Evolutionary conservation across 1,140 invertebrate species (phyloP).

Genomic region (Stegodyphus dumicola): DNA sequence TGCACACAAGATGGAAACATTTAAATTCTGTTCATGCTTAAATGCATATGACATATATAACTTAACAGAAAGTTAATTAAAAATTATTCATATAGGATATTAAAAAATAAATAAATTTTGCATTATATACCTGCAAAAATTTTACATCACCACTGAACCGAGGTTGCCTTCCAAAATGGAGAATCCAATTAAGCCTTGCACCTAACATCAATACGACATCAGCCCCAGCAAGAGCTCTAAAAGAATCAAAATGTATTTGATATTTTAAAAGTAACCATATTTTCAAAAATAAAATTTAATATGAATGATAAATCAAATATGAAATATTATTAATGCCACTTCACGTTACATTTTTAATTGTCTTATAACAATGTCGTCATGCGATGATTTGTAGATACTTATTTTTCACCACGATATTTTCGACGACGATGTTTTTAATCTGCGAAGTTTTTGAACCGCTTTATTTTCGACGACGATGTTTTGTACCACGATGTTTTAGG

Average conservation of each 20-base stretch:
- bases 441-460: too few species aligned
- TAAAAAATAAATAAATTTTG: neutral
- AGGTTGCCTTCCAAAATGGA: constrained; percentile 94
- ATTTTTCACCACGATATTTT: too few species aligned
- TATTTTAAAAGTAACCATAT: neutral
- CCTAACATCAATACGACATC: constrained; percentile 91
- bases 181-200: constrained; percentile 95
- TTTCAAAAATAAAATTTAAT: neutral
- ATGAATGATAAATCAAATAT: neutral
- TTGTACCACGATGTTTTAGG: too few species aligned
- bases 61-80: neutral
- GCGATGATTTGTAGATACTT: too few species aligned
- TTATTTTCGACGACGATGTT: too few species aligned
- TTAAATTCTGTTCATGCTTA: too few species aligned
- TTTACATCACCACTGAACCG: constrained; percentile 85
- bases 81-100: neutral
- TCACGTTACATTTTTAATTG: too few species aligned
- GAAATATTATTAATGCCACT: too few species aligned
- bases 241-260: neutral
- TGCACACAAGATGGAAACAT: too few species aligned
- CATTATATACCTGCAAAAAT: constrained; percentile 82
- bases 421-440: too few species aligned
- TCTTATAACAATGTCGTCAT: too few species aligned
- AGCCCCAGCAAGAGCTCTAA: constrained; percentile 82
- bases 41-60: too few species aligned